A percentile compares a stretch with the other conserved stretches of the same genome.
Conservation (phyloP, 2,113 vertebrate genomes). For the Caracal caracal region DNA sequence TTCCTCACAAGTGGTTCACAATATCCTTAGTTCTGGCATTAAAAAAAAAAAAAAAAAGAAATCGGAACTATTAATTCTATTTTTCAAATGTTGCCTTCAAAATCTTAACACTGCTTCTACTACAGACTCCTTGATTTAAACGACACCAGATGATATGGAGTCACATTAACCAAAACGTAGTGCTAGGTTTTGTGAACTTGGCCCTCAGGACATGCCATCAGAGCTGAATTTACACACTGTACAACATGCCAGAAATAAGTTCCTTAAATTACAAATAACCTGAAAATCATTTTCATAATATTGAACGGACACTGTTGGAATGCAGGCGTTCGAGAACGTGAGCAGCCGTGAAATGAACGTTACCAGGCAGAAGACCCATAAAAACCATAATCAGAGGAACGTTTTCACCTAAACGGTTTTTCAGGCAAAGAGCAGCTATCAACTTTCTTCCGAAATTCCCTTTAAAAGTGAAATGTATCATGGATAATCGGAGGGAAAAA, state of each 20-base stretch:
- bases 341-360: not conserved
- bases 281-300: not conserved
- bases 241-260: not conserved
- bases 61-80: not conserved
- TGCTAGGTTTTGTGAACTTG: not conserved
- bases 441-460: not conserved
- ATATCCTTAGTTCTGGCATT: not conserved
- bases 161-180: not conserved
- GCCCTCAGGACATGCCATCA: not conserved
- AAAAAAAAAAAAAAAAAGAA: not conserved
- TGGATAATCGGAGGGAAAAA: not conserved
- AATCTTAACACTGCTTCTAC: not conserved
- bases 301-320: not conserved
- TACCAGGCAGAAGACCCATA: not conserved
- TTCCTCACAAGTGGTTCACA: not conserved
- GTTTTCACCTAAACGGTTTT: not conserved
- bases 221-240: not conserved
- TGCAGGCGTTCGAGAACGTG: not conserved
- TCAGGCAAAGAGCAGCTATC: slow-evolving; percentile 49
- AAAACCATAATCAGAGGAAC: not conserved
- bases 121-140: not conserved
- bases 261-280: not conserved
- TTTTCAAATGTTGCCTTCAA: slow-evolving; percentile 21
- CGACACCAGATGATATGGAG: not conserved
- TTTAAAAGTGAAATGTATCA: slow-evolving; percentile 48